Percentiles rank a stretch among this genome's conserved stretches.
phyloP scores from a whole-genome alignment of 1,140 invertebrate species.

The Paralvinella palmiformis region DNA sequence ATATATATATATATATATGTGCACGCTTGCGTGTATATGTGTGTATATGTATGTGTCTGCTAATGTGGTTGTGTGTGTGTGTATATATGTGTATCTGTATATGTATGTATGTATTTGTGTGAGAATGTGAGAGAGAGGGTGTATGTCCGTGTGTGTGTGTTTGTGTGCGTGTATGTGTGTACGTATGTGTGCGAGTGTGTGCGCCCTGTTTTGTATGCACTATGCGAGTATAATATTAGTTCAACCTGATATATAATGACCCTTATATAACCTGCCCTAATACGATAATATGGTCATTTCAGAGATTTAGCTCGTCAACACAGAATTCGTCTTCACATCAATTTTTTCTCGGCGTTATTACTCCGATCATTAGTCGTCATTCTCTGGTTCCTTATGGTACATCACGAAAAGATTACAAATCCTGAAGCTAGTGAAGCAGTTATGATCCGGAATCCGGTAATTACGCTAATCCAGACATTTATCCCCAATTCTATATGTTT shows the following conservation, averaged over 20 bases:
- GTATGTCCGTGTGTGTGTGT: conserved; percentile 1
- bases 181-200: background rate
- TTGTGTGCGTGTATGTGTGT: background rate
- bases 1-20: conserved; percentile 3
- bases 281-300: too few species aligned
- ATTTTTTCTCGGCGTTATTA: too few species aligned
- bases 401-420: too few species aligned
- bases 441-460: too few species aligned
- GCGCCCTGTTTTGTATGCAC: background rate
- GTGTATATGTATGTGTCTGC: conserved; percentile 1
- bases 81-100: conserved; percentile 8
- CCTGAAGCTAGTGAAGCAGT: too few species aligned
- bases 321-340: background rate
- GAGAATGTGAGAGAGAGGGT: background rate
- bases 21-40: conserved; percentile 11
- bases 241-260: too few species aligned
- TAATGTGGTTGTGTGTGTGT: background rate
- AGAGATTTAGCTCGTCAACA: too few species aligned
- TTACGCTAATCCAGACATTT: too few species aligned
- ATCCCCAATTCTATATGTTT: too few species aligned
- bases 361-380: too few species aligned
- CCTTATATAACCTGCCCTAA: too few species aligned
- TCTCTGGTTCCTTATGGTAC: too few species aligned
- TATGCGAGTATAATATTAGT: conserved; percentile 4
- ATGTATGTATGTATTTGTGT: background rate